These are phyloP conservation scores for Phrynocephalus versicolor DNA, from an alignment of 2,113 vertebrate genomes.

Conservation along the genomic window DNA sequence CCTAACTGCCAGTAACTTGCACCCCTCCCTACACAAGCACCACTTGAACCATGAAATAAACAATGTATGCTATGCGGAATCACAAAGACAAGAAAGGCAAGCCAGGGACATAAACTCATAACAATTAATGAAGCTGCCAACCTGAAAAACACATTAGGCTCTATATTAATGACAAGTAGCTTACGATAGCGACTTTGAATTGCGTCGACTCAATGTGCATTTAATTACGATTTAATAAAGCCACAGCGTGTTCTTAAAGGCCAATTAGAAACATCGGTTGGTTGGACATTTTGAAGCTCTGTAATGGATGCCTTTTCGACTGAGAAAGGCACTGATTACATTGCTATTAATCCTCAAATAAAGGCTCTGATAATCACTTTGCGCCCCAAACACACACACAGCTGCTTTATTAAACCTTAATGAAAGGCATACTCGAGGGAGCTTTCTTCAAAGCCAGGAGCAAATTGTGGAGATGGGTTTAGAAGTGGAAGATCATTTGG, in stretches of 20 bases:
- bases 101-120: slow-evolving; percentile 52
- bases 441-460: slow-evolving; percentile 61
- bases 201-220: slow-evolving; percentile 63
- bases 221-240: slow-evolving; percentile 75
- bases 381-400: slow-evolving; percentile 55
- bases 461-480: slow-evolving; percentile 43
- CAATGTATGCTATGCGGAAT: slow-evolving; percentile 22
- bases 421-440: slow-evolving; percentile 58
- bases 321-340: slow-evolving; percentile 67
- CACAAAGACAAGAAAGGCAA: slow-evolving; percentile 41
- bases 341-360: slow-evolving; percentile 73
- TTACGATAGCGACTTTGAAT: slow-evolving; percentile 63
- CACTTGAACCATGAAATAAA: slow-evolving; percentile 35
- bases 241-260: slow-evolving; percentile 70
- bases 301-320: slow-evolving; percentile 69
- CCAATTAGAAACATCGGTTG: slow-evolving; percentile 74
- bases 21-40: slow-evolving; percentile 10
- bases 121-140: slow-evolving; percentile 64
- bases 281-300: slow-evolving; percentile 67
- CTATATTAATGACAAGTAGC: slow-evolving; percentile 65
- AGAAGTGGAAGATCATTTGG: slow-evolving; percentile 53
- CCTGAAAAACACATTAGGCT: slow-evolving; percentile 54
- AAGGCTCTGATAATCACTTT: slow-evolving; percentile 67
- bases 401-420: slow-evolving; percentile 72
- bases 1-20: neutral